Conservation (phyloP, 2,113 vertebrate genomes). For the Gymnorhina tibicen region DNA sequence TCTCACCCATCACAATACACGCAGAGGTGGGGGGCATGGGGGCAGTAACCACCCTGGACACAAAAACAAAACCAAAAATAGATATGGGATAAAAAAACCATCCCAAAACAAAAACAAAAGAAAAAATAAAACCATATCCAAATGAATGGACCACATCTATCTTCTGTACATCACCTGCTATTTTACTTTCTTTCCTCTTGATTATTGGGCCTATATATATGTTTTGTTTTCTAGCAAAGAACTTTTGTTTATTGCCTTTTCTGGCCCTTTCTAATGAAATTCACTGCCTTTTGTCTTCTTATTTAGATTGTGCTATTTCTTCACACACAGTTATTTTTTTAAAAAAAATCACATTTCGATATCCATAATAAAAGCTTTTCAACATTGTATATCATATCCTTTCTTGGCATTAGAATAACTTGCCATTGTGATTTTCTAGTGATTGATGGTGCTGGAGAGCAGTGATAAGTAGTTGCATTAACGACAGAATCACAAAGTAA, state of each 20-base stretch:
- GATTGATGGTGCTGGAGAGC: neutral
- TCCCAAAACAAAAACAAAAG: neutral
- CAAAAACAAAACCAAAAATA: neutral
- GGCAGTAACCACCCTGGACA: too few species aligned
- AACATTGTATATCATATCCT: neutral
- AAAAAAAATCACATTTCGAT: neutral
- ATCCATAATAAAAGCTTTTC: neutral
- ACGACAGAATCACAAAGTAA: neutral
- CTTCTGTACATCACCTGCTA: neutral
- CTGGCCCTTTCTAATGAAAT: neutral
- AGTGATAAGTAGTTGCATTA: neutral
- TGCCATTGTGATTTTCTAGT: neutral
- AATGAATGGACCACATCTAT: neutral
- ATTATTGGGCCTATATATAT: neutral
- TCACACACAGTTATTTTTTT: neutral
- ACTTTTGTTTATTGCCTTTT: neutral
- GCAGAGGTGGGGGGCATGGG: rapidly evolving
- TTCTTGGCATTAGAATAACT: neutral
- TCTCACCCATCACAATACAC: rapidly evolving
- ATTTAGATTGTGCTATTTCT: neutral
- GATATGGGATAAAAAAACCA: neutral
- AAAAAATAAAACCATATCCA: neutral
- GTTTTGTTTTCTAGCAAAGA: neutral
- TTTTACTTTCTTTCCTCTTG: neutral
- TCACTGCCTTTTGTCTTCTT: neutral